These are phyloP conservation scores for Heterotis niloticus DNA, from an alignment of 2,113 vertebrate species.

Conservation along the genomic window DNA sequence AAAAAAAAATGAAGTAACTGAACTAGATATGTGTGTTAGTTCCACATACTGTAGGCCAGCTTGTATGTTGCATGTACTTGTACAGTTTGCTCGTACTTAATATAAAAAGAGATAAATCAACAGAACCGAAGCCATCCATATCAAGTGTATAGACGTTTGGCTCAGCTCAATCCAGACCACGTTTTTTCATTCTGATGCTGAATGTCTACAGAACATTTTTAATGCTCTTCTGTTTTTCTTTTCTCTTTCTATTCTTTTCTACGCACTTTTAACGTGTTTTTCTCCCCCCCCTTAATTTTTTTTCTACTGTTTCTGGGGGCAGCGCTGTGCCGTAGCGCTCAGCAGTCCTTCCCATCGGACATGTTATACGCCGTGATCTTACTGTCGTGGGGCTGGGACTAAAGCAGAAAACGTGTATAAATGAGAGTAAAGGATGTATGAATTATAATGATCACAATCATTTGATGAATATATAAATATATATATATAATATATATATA, in stretches of 20 bases:
- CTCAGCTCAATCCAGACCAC: conserved; percentile 72
- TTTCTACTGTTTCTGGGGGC: neutral
- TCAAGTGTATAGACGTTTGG: conserved; percentile 78
- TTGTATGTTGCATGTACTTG: conserved; percentile 99
- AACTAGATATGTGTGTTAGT: conserved; percentile 87
- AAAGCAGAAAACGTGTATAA: no score
- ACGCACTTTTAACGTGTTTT: conserved; percentile 76
- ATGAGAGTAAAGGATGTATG: no score
- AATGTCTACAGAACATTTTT: conserved; percentile 86
- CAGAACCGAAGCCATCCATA: conserved; percentile 97
- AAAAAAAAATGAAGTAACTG: conserved; percentile 71
- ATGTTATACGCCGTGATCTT: no score
- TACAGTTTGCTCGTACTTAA: conserved; percentile 99
- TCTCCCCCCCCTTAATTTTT: conserved; percentile 64
- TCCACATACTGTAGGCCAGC: conserved; percentile 87
- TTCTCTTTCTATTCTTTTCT: conserved; percentile 55
- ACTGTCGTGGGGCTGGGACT: no score
- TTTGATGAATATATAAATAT: neutral
- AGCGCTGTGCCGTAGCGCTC: conserved; percentile 59
- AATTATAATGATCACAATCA: neutral
- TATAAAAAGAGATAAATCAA: conserved; percentile 82
- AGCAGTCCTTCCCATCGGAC: conserved; percentile 43
- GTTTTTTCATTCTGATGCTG: conserved; percentile 75
- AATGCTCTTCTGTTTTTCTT: conserved; percentile 11
- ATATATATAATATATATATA: no score